Percentiles rank a stretch among this genome's conserved stretches.
These are phyloP conservation scores for Drosophila prostipennis DNA, from an alignment of 2,888 invertebrate species.

Conservation along the genomic window DNA sequence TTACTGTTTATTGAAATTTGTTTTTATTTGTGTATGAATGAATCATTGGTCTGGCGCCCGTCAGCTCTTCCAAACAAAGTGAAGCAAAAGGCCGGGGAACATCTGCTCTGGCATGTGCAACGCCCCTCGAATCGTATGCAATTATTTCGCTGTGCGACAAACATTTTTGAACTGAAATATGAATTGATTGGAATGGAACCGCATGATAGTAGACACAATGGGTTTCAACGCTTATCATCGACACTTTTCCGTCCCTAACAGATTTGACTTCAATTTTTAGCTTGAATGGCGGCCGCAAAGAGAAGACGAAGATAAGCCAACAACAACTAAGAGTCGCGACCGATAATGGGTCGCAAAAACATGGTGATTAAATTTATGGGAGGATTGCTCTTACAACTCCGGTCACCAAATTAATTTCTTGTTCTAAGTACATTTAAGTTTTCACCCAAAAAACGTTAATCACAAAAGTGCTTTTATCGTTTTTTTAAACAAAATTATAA, in stretches of 20 bases:
- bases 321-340: conserved; percentile 6
- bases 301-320: conserved; percentile 16
- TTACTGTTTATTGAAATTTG: conserved; percentile 27
- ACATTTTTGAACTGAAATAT: conserved; percentile 19
- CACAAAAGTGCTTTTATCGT: too few species aligned
- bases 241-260: conserved; percentile 1
- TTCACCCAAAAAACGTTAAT: too few species aligned
- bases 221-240: conserved; percentile 18
- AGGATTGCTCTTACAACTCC: background rate
- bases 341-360: conserved; percentile 19
- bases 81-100: conserved; percentile 11
- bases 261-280: conserved; percentile 6
- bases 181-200: background rate
- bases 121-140: conserved; percentile 44
- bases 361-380: conserved; percentile 16
- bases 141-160: conserved; percentile 25
- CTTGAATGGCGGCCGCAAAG: conserved; percentile 5
- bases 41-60: conserved; percentile 23
- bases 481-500: too few species aligned
- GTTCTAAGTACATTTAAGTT: too few species aligned
- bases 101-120: conserved; percentile 33
- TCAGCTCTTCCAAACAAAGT: conserved; percentile 2
- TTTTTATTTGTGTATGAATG: conserved; percentile 10
- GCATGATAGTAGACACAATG: conserved; percentile 13
- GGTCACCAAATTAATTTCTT: background rate